Evolutionary conservation across 2,888 invertebrate species (phyloP).

Genomic region (Macaria liturata): DNA sequence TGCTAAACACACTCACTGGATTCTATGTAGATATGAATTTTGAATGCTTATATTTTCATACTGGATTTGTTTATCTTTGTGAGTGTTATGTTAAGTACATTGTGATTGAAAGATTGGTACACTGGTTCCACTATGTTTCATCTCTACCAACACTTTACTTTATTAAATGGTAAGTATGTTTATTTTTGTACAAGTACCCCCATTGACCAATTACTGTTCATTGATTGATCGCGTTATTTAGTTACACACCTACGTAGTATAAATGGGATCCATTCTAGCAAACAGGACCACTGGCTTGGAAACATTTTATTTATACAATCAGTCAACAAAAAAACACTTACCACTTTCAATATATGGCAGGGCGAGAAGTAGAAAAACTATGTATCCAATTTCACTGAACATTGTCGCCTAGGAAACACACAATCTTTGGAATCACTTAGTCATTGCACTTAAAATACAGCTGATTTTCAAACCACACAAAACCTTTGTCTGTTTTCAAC

Average conservation of each 20-base stretch:
- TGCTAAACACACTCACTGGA: no score
- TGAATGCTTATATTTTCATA: no score
- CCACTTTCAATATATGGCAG: conserved; percentile 88
- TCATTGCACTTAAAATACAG: conserved; percentile 82
- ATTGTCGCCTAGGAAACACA: conserved; percentile 79
- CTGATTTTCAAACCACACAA: conserved; percentile 84
- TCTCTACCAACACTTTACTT: no score
- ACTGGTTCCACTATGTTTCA: no score
- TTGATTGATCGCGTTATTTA: conserved; percentile 12
- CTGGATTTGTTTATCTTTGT: no score
- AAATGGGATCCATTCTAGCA: conserved; percentile 19
- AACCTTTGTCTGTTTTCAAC: conserved; percentile 84
- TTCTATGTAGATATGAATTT: no score
- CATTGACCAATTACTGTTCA: neutral
- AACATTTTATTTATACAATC: conserved; percentile 37
- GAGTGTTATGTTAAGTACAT: no score
- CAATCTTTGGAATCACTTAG: conserved; percentile 77
- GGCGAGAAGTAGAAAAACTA: conserved; percentile 86
- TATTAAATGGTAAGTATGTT: no score
- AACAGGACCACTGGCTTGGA: conserved; percentile 34
- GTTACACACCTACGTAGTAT: conserved; percentile 3
- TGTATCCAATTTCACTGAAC: conserved; percentile 86
- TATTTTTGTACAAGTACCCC: no score
- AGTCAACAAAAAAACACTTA: conserved; percentile 65
- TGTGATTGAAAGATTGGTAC: no score